These are phyloP conservation scores for Gastrophysa polygoni DNA, from an alignment of 2,888 invertebrate genomes.

Conservation along the genomic window DNA sequence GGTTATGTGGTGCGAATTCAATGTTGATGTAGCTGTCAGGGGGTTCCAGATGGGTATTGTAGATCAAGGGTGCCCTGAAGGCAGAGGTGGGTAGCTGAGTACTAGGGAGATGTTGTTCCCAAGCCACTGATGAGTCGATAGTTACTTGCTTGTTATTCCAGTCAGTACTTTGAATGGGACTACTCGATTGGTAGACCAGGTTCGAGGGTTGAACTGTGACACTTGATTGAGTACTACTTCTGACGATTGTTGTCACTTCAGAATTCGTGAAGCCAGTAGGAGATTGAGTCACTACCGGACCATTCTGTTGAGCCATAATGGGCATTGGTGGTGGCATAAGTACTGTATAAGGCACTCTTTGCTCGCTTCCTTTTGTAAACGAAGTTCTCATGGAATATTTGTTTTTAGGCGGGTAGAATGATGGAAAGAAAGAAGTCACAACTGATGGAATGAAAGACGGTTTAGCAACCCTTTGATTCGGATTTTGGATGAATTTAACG, in stretches of 20 bases:
- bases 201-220: slow-evolving; percentile 68
- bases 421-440: slow-evolving; percentile 47
- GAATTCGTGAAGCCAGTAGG: slow-evolving; percentile 2
- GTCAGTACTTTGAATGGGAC: slow-evolving; percentile 57
- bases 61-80: slow-evolving; percentile 36
- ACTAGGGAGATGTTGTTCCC: slow-evolving; percentile 35
- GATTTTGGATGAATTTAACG: slow-evolving; percentile 58
- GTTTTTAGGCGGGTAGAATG: slow-evolving; percentile 47
- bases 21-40: slow-evolving; percentile 44
- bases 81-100: slow-evolving; percentile 26
- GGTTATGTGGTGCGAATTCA: slow-evolving; percentile 41
- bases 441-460: slow-evolving; percentile 57
- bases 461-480: slow-evolving; percentile 50
- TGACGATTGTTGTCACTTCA: too few relatives aligned
- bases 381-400: slow-evolving; percentile 39
- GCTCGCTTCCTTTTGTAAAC: slow-evolving; percentile 58
- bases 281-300: slow-evolving; percentile 26
- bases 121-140: slow-evolving; percentile 30
- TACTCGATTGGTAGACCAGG: slow-evolving; percentile 69
- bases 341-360: slow-evolving; percentile 67
- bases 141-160: slow-evolving; percentile 49
- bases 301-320: slow-evolving; percentile 9
- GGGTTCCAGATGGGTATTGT: slow-evolving; percentile 38
- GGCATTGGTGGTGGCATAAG: slow-evolving; percentile 71
- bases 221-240: slow-evolving; percentile 44